Percentiles rank a stretch among this genome's conserved stretches.
Conservation (phyloP, 2,113 vertebrate genomes). For the Pluvialis apricaria region DNA sequence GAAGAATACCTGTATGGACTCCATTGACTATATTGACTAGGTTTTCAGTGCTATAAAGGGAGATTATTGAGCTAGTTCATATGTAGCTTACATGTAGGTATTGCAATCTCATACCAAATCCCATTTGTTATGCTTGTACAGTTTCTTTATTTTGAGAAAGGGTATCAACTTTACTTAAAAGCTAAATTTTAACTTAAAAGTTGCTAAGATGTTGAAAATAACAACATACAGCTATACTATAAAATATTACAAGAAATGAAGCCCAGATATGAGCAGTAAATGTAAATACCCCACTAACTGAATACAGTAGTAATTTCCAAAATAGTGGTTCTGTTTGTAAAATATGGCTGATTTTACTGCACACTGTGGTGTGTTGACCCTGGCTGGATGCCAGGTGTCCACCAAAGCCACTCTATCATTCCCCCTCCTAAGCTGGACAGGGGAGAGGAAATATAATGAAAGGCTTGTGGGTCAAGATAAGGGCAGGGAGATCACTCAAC, state of each 20-base stretch:
- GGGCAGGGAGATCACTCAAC: neutral
- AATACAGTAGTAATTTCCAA: neutral
- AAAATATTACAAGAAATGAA: neutral
- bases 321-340: neutral
- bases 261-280: neutral
- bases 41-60: neutral
- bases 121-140: neutral
- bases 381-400: neutral
- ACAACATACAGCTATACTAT: neutral
- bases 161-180: neutral
- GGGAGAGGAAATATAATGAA: neutral
- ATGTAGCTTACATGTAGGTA: neutral
- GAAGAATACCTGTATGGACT: neutral
- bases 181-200: neutral
- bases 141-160: neutral
- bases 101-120: neutral
- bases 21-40: neutral
- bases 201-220: neutral
- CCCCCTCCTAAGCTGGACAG: neutral
- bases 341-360: neutral
- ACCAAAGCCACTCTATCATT: neutral
- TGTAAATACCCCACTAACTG: neutral
- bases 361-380: neutral
- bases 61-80: neutral
- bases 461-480: neutral